Base-by-base conservation (phyloP, 2,113 vertebrate genomes). In the Chauna torquata region DNA sequence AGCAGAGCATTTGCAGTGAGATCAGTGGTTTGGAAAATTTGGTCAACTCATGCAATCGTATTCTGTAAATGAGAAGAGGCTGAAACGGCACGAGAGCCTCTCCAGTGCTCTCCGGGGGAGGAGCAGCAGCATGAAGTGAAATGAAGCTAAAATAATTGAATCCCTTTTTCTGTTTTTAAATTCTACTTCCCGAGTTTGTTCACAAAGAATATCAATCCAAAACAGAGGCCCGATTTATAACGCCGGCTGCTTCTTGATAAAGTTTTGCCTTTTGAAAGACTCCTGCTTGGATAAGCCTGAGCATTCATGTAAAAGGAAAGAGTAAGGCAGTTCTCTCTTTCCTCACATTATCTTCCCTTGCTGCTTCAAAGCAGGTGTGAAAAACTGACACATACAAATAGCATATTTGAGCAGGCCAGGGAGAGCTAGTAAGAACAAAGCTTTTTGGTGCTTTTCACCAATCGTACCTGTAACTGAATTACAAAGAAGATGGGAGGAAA, bases 1-100 rank as follows among this genome's bases (percentile, higher is more conserved):
- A 90, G 64, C 80, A 88, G 82, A 95, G 59, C 76, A 88, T 83
- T 4, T 76, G 55, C 76, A 62, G 69, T 2, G 13, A 80, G 91
- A 71, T 55, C 92, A 93, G 72, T 75, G 68, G 83, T 59, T 83
- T 74, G 65, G 89, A 95, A 96, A 97, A 91, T 87, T 38, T 94
- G 84, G 89, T 88, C 96, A 96, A 66, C 76, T 88, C 64, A 45
- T 19, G 61, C 42, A 71, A 58, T 86, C 9, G 0, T 10, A 38
- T 12, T 70, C 50, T 22, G 68, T 68, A 94, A 88, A 88, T 36
- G 76, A 92, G 68, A 82, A 84, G 70, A 90, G 59, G 19, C 50
- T 86, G 71, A 72, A 95, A 70, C 2, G 28, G 92, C 32, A 58
- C 58, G 17, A 85, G 52, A n/a, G 58, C 8, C 78, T 93, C 68